Conservation (phyloP, 1,140 invertebrate genomes). For the Bombyx mori region DNA sequence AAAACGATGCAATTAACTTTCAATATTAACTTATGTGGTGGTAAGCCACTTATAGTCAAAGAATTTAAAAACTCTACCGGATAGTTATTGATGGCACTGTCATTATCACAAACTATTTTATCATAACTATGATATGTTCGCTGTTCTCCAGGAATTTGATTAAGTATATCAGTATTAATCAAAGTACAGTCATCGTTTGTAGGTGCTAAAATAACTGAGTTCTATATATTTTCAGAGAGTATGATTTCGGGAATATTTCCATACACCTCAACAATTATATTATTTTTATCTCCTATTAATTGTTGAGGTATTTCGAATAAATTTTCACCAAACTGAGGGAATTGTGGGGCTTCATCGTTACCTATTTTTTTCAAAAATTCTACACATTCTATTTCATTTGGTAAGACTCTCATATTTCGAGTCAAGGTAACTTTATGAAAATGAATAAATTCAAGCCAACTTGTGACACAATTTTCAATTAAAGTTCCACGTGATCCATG, state of each 20-base stretch:
- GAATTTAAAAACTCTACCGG: constrained; percentile 9
- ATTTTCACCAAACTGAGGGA: constrained; percentile 8
- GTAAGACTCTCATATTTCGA: no score
- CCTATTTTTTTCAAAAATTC: no score
- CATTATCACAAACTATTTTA: constrained; percentile 17
- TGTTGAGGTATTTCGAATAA: constrained; percentile 8
- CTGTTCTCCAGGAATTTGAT: constrained; percentile 15
- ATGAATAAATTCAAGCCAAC: no score
- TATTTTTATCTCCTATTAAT: constrained; percentile 9
- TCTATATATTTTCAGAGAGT: constrained; percentile 5
- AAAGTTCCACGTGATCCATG: no score
- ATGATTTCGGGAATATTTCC: constrained; percentile 6
- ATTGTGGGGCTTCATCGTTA: neutral
- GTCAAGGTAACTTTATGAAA: no score
- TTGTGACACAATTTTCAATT: no score
- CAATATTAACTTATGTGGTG: constrained; percentile 13
- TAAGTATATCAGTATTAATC: constrained; percentile 14
- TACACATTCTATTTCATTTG: constrained; percentile 6
- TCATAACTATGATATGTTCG: constrained; percentile 14
- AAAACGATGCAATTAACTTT: constrained; percentile 13
- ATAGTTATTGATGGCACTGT: constrained; percentile 3
- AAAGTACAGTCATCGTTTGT: constrained; percentile 8
- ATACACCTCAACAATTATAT: constrained; percentile 9
- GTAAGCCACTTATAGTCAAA: constrained; percentile 12
- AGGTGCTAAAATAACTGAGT: constrained; percentile 9